Evolutionary conservation across 2,888 invertebrate species (phyloP), one percentile per base, ranked within the genome.

Genomic region (Poecilus cupreus): DNA sequence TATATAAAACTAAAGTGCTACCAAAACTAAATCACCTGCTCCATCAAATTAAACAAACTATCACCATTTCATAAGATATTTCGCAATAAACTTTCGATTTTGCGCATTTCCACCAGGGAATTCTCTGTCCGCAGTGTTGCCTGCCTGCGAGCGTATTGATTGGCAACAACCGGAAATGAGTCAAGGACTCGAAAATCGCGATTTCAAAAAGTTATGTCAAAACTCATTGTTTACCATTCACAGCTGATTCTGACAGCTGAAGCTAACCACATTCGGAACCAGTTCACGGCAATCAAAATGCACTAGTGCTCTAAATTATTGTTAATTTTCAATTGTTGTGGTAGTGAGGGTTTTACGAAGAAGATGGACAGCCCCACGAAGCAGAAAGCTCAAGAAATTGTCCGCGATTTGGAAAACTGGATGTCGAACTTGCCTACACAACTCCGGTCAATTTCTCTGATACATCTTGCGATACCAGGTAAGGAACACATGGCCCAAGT

Each of bases 381-480:
- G 76, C 82, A 78, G 57, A 80, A 68, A 60, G 79, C 54, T 10
- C 32, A 76, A 68, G 81, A 60, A 64, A 70, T 86, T 20, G 83
- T 86, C 76, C 85, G 86, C 11, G 89, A 91, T 86, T 88, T 94
- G 77, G 93, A 93, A 86, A 90, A 92, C 84, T 95, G 95, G 95
- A 95, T 95, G 95, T 89, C 90, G 32, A 91, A 91, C 82, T 88
- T 95, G 84, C 93, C 94, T 74, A 88, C 89, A 13, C 88, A 89
- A 80, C 86, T 94, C 26, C 92, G 91, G 85, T 89, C 91, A 82
- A 83, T 93, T 82, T 93, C 95, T 22, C 88, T 95, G 81, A 94
- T 94, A 84, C 91, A 94, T 86, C 89, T 95, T 84, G 94, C 95
- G 20, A 94, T 95, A 88, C 95, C 95, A 89, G 95, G 95, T 95